phyloP scores from a whole-genome alignment of 2,113 vertebrate genomes.

The Oriolus oriolus region DNA sequence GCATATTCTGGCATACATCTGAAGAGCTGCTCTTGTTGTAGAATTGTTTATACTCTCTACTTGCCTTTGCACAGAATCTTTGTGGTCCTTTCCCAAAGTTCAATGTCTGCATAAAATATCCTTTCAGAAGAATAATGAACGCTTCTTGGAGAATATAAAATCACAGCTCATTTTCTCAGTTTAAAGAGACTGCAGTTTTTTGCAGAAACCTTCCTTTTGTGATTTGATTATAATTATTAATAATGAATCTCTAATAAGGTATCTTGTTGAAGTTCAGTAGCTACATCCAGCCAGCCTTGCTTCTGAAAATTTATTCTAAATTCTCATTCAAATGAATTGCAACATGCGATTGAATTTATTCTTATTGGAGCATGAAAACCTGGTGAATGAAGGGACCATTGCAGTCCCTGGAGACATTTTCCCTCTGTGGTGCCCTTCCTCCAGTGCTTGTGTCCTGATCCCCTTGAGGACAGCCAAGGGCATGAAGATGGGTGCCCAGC shows the following conservation, averaged over 20 bases:
- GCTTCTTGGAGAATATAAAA: background rate
- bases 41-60: background rate
- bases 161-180: background rate
- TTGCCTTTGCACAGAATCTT: background rate
- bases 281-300: background rate
- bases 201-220: background rate
- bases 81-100: background rate
- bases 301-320: background rate
- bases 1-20: background rate
- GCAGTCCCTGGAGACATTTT: background rate
- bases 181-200: background rate
- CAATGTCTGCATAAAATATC: background rate
- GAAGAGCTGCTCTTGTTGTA: background rate
- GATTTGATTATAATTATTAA: background rate
- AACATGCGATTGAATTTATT: background rate
- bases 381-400: background rate
- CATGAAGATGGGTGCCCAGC: background rate
- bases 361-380: background rate
- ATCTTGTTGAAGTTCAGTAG: background rate
- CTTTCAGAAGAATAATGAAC: background rate
- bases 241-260: background rate
- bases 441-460: fast-evolving
- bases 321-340: background rate
- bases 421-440: background rate
- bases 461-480: background rate